Conservation (phyloP, 2,113 vertebrate species). For the Parotia lawesii region DNA sequence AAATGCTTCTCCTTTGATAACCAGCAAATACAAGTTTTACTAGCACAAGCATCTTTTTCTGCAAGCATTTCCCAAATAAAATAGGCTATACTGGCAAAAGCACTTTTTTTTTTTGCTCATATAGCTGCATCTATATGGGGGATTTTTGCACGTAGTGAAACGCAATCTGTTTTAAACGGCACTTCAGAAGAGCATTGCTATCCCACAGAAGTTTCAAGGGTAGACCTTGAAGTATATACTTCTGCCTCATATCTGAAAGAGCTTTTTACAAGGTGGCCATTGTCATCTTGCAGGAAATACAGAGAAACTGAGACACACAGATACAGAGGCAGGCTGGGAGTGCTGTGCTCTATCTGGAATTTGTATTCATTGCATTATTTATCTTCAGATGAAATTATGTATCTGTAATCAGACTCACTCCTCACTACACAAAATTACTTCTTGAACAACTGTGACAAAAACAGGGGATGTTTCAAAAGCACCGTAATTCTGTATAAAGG, state of each 20-base stretch:
- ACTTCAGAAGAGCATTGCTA: conserved; percentile 39
- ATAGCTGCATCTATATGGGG: conserved; percentile 17
- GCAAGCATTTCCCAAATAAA: conserved; percentile 44
- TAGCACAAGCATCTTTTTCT: conserved; percentile 42
- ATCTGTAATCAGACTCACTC: neutral
- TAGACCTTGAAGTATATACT: conserved; percentile 8
- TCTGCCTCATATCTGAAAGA: neutral
- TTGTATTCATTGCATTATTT: neutral
- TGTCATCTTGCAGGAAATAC: neutral
- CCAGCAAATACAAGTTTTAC: conserved; percentile 28
- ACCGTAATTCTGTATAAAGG: neutral
- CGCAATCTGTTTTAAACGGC: conserved; percentile 44
- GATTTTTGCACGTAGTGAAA: conserved; percentile 46
- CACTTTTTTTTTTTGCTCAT: conserved; percentile 40
- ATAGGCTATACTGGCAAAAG: conserved; percentile 46
- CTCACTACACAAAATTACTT: neutral
- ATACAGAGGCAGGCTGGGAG: neutral
- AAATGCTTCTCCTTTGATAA: conserved; percentile 8
- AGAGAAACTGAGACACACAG: neutral
- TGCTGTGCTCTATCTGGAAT: neutral
- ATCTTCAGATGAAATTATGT: neutral
- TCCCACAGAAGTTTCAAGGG: conserved; percentile 42
- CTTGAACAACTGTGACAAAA: neutral
- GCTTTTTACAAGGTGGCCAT: neutral
- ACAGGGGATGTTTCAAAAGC: neutral